Conservation (phyloP, 1,140 invertebrate species). For the Parapsyche elsis region DNA sequence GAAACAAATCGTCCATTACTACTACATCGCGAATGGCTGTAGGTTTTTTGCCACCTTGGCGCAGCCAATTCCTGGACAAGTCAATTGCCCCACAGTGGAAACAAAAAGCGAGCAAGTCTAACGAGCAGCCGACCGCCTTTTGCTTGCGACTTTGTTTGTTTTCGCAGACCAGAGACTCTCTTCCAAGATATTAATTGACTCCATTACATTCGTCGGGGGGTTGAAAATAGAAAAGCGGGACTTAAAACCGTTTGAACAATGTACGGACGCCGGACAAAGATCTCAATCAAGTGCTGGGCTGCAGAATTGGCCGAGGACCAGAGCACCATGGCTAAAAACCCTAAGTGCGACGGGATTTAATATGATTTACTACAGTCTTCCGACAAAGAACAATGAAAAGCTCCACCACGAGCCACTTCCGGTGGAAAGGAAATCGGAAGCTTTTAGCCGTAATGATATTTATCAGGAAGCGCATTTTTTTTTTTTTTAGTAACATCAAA, state of each 20-base stretch:
- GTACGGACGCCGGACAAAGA: slow-evolving; percentile 17
- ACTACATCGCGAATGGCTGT: neutral
- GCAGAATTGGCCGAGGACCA: slow-evolving; percentile 19
- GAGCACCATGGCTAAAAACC: slow-evolving; percentile 11
- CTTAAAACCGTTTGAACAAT: neutral
- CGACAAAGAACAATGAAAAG: slow-evolving; percentile 15
- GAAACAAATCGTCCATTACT: slow-evolving; percentile 39
- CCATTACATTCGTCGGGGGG: slow-evolving; percentile 32
- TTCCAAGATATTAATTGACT: slow-evolving; percentile 43
- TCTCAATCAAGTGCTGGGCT: slow-evolving; percentile 7
- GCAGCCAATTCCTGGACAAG: slow-evolving; percentile 37
- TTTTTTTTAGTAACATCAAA: neutral
- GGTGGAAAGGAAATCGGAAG: neutral
- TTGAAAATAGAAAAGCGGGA: slow-evolving; percentile 30
- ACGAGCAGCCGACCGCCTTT: neutral
- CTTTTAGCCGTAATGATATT: slow-evolving; percentile 20
- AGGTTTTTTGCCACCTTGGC: neutral
- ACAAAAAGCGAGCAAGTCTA: slow-evolving; percentile 16
- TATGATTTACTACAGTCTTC: slow-evolving; percentile 3
- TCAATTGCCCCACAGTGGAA: slow-evolving; percentile 17
- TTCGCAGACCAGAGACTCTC: slow-evolving; percentile 9
- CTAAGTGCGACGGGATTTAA: slow-evolving; percentile 25
- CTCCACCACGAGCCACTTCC: neutral
- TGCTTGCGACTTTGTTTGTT: slow-evolving; percentile 19
- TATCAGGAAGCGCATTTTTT: too few species aligned